Evolutionary conservation across 1,140 invertebrate genomes (phyloP).

Genomic region (Drosophila chauvacae): DNA sequence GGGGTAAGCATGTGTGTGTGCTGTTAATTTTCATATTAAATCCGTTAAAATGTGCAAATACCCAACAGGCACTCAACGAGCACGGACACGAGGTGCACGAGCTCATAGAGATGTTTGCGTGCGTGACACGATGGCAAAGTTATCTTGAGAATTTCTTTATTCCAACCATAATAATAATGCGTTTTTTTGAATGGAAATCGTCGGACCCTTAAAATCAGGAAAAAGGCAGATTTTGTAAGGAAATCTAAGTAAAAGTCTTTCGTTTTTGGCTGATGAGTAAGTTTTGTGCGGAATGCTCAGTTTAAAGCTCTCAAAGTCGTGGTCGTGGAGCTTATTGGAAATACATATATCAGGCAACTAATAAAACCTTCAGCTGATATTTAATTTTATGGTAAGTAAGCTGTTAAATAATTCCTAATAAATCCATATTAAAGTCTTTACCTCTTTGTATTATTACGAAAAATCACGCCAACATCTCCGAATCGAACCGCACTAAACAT

Average conservation of each 20-base stretch:
- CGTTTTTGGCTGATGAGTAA: no score
- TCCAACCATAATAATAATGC: no score
- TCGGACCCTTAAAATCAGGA: no score
- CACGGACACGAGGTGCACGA: conserved; percentile 18
- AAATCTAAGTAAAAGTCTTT: not conserved
- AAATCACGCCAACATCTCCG: conserved; percentile 16
- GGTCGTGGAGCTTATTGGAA: not conserved
- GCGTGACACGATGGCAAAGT: not conserved
- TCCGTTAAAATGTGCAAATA: conserved; percentile 82
- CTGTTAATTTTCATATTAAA: conserved; percentile 83
- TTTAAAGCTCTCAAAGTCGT: not conserved
- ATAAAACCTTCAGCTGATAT: not conserved
- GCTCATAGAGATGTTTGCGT: conserved; percentile 19
- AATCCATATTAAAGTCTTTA: not conserved
- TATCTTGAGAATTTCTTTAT: not conserved
- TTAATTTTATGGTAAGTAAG: not conserved
- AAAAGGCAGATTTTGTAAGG: fast-evolving
- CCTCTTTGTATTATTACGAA: not conserved
- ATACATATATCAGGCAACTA: not conserved
- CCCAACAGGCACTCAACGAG: conserved; percentile 70
- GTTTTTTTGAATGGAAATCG: no score
- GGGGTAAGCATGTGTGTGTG: conserved; percentile 16
- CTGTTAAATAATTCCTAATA: not conserved
- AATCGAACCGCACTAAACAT: conserved; percentile 29
- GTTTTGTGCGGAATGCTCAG: not conserved